Evolutionary conservation across 2,888 invertebrate genomes (phyloP).

Genomic region (Ormyrus thymus): DNA sequence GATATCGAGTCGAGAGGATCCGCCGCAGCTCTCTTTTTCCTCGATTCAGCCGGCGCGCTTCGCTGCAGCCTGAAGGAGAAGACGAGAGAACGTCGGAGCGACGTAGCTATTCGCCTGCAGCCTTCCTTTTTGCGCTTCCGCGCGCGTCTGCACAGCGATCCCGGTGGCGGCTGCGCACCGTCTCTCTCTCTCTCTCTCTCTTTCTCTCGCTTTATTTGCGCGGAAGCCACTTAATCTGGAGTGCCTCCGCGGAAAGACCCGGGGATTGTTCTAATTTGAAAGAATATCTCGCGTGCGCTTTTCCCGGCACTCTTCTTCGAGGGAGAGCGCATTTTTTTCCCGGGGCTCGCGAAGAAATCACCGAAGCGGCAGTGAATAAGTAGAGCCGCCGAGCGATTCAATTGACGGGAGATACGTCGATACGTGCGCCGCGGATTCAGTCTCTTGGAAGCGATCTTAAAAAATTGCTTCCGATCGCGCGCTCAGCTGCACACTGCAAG

Average conservation of each 20-base stretch:
- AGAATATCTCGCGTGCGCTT: conserved; percentile 33
- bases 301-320: conserved; percentile 31
- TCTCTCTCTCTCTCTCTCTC: conserved; percentile 23
- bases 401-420: background rate
- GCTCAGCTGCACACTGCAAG: background rate
- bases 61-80: background rate
- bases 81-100: background rate
- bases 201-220: background rate
- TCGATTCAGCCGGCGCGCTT: conserved; percentile 23
- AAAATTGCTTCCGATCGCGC: conserved; percentile 62
- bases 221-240: conserved; percentile 5
- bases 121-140: background rate
- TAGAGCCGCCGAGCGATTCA: background rate
- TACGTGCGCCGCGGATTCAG: background rate
- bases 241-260: background rate
- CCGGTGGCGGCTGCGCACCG: background rate
- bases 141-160: too few relatives aligned
- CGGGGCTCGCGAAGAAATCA: conserved; percentile 42
- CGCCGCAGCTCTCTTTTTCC: background rate
- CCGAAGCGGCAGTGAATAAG: conserved; percentile 5
- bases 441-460: conserved; percentile 67
- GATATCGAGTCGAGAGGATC: conserved; percentile 45
- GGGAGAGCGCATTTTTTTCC: background rate
- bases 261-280: conserved; percentile 53
- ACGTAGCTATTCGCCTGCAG: background rate